Percentiles rank a stretch among this genome's conserved stretches.
These are phyloP conservation scores for Ginglymostoma cirratum DNA, from an alignment of 2,113 vertebrate genomes.

Conservation along the genomic window DNA sequence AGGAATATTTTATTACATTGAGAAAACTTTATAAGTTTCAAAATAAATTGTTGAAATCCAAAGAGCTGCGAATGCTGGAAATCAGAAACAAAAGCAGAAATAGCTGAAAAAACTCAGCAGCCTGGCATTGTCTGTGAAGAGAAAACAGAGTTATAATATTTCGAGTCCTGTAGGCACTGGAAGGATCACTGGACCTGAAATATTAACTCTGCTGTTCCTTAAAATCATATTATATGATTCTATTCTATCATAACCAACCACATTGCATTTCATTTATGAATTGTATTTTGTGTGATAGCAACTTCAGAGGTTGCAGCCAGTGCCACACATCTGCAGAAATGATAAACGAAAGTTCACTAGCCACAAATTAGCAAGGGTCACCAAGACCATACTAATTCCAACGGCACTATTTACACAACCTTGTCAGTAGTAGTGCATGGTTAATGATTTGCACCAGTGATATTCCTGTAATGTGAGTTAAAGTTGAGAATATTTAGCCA, in stretches of 20 bases:
- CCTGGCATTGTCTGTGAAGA: too few species aligned
- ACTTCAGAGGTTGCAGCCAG: not conserved
- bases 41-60: not conserved
- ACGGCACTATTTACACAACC: constrained; percentile 18
- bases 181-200: too few species aligned
- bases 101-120: too few species aligned
- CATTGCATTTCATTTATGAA: not conserved
- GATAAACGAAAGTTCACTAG: not conserved
- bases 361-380: not conserved
- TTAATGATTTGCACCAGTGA: not conserved
- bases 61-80: too few species aligned
- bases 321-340: not conserved
- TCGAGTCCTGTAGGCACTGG: too few species aligned
- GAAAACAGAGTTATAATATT: too few species aligned
- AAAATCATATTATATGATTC: not conserved
- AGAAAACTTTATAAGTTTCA: too few species aligned
- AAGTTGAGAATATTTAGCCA: not conserved
- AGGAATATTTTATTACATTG: not conserved
- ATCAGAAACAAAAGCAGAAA: too few species aligned
- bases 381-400: not conserved
- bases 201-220: not conserved
- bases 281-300: not conserved
- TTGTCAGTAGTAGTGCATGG: not conserved
- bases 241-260: not conserved
- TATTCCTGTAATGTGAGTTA: not conserved